phyloP scores from a whole-genome alignment of 2,888 invertebrate species.

The Tetranychus truncatus region DNA sequence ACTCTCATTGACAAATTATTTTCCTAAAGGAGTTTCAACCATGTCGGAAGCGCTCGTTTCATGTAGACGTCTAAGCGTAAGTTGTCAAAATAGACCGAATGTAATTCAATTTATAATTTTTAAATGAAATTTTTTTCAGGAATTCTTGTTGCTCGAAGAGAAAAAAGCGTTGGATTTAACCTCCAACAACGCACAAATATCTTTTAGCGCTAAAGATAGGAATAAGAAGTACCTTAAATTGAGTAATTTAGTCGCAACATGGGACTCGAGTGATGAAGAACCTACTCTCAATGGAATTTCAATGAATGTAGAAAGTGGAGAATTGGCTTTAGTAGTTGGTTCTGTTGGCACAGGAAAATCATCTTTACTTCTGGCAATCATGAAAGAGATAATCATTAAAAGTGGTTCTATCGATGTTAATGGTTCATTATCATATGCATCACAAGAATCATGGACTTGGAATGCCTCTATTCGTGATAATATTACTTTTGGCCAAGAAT shows the following conservation, averaged over 20 bases:
- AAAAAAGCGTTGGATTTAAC: slow-evolving; percentile 41
- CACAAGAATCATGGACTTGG: slow-evolving; percentile 40
- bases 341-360: slow-evolving; percentile 13
- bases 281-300: slow-evolving; percentile 24
- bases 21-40: slow-evolving; percentile 62
- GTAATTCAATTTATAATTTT: not conserved
- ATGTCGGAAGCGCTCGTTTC: slow-evolving; percentile 59
- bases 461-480: slow-evolving; percentile 60
- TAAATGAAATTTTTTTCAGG: slow-evolving; percentile 39
- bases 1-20: slow-evolving; percentile 56
- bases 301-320: slow-evolving; percentile 34
- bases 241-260: not conserved
- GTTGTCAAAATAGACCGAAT: not conserved
- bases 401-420: slow-evolving; percentile 44
- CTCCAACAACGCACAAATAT: not conserved
- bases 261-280: not conserved
- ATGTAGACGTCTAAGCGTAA: slow-evolving; percentile 44
- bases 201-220: not conserved
- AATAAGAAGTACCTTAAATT: not conserved
- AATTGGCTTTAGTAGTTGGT: slow-evolving; percentile 49
- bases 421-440: slow-evolving; percentile 46
- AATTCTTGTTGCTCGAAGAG: slow-evolving; percentile 41
- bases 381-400: not conserved
- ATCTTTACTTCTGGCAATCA: not conserved
- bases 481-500: slow-evolving; percentile 64